Conservation (phyloP, 2,113 vertebrate genomes). For the Rhodinocichla rosea region DNA sequence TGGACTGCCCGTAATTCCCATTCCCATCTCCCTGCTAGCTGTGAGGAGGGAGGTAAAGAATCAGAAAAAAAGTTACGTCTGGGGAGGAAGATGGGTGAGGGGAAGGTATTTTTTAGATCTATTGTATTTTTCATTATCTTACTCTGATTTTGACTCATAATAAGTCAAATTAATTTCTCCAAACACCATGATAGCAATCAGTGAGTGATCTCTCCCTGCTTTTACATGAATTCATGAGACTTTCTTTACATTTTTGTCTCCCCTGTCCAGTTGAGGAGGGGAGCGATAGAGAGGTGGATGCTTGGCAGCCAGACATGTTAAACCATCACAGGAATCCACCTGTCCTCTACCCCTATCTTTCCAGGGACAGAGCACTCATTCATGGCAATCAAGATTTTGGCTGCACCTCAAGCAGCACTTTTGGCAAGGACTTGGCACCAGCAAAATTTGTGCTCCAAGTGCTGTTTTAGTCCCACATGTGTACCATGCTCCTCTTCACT, state of each 20-base stretch:
- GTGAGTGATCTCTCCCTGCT: neutral
- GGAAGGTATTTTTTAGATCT: neutral
- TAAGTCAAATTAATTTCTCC: neutral
- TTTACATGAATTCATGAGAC: neutral
- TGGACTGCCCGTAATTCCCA: neutral
- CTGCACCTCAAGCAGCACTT: neutral
- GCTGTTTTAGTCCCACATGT: neutral
- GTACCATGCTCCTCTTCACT: neutral
- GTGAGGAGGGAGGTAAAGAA: neutral
- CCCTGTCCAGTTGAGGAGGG: neutral
- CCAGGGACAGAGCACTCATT: neutral
- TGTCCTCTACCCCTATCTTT: neutral
- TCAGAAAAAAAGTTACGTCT: neutral
- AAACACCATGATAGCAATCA: neutral
- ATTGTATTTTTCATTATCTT: neutral
- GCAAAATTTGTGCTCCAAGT: fast-evolving
- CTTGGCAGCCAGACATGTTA: neutral
- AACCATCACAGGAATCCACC: neutral
- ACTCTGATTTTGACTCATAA: neutral
- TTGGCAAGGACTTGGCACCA: neutral
- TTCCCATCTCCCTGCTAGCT: fast-evolving
- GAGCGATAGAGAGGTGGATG: neutral
- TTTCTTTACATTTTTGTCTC: neutral
- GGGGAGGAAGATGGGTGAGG: fast-evolving
- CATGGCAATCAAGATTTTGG: neutral